phyloP scores from a whole-genome alignment of 2,113 vertebrate species.

The Prunella fulvescens region DNA sequence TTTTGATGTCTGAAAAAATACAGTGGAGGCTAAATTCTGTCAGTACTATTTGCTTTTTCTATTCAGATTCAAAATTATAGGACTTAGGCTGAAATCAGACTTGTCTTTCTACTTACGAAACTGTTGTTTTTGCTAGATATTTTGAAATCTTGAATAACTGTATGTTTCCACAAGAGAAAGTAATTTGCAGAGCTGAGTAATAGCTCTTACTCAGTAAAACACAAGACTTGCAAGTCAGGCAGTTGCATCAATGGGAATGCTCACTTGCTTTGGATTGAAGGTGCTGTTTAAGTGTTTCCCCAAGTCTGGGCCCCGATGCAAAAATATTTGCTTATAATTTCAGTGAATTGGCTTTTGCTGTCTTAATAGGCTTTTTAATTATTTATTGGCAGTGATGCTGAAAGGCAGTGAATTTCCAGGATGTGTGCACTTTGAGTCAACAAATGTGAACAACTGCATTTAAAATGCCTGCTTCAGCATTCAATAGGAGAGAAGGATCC shows the following conservation, averaged over 20 bases:
- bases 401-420: background rate
- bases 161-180: background rate
- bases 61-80: background rate
- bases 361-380: background rate
- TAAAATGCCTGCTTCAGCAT: background rate
- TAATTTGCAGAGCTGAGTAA: background rate
- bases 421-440: background rate
- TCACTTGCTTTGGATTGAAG: background rate
- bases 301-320: background rate
- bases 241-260: background rate
- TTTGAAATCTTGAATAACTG: background rate
- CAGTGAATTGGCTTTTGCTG: constrained; percentile 11
- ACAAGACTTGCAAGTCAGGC: background rate
- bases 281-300: background rate
- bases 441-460: background rate
- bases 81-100: background rate
- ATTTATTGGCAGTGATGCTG: constrained; percentile 9
- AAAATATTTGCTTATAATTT: constrained; percentile 20
- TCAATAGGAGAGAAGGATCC: background rate
- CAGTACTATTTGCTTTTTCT: background rate
- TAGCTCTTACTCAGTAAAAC: background rate
- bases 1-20: background rate
- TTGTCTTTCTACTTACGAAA: background rate
- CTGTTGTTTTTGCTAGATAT: background rate
- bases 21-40: background rate